Percentiles rank a stretch among this genome's conserved stretches.
phyloP scores from a whole-genome alignment of 2,113 vertebrate species.

The Tragelaphus imberbis region DNA sequence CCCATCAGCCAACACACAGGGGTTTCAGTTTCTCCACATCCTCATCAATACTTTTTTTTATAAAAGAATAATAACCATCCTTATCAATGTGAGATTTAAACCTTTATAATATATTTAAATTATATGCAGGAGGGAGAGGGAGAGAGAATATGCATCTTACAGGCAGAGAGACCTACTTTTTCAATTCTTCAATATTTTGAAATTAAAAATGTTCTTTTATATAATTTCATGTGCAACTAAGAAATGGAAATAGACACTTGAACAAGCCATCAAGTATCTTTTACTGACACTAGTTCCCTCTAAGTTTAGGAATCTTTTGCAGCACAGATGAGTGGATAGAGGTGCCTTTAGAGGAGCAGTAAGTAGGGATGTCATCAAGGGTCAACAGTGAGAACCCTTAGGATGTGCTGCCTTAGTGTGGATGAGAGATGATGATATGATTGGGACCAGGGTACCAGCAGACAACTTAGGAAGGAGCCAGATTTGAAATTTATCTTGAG shows the following conservation, averaged over 20 bases:
- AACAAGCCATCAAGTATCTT: background rate
- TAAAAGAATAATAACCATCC: background rate
- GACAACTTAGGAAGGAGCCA: background rate
- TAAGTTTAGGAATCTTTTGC: background rate
- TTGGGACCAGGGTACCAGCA: background rate
- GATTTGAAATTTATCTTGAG: background rate
- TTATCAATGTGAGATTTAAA: background rate
- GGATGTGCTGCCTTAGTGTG: background rate
- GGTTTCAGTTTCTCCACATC: background rate
- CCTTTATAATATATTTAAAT: background rate
- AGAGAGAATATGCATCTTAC: background rate
- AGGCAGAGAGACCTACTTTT: background rate
- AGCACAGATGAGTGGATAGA: background rate
- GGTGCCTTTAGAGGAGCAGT: background rate
- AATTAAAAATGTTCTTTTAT: background rate
- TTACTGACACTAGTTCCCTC: background rate
- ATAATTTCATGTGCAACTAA: background rate
- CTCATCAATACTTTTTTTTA: background rate
- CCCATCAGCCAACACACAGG: background rate
- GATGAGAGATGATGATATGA: background rate
- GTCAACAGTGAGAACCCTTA: background rate
- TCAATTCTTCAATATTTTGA: background rate
- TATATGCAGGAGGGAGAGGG: background rate
- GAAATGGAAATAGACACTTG: background rate
- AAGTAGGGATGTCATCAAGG: background rate